Evolutionary conservation across 2,888 invertebrate species (phyloP), one percentile per base, ranked within the genome.

Genomic region (Diadegma fenestrale): DNA sequence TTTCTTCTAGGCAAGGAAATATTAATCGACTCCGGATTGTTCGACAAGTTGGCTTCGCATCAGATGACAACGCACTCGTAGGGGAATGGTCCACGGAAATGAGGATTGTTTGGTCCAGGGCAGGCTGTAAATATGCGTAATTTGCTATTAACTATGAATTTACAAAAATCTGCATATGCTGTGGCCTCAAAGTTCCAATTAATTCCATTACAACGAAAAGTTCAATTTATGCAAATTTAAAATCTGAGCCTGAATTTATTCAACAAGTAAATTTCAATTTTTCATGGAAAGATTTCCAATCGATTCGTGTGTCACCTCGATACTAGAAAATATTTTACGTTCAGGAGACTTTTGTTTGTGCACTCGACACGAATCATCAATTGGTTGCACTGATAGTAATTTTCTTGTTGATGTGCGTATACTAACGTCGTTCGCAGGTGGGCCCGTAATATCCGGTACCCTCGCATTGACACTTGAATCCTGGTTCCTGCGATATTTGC

Each of bases 361-460:
- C 17, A 33, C 63, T 33, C 30, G 30, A 61, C 17, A 61, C 14
- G 10, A 17, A 61, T n/a, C 8, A 10, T n/a, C n/a, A n/a, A 22
- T 22, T 14, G 41, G 37, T 41, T 41, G 10, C 5, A 37, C n/a
- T n/a, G 19, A 30, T 48, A 19, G 14, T n/a, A 19, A 64, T 64
- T 64, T 51, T 41, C 61, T 71, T 43, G 26, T 54, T 51, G 26
- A 66, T 5, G 17, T 7, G 26, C 2, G n/a, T 58, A 33, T 88
- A 90, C 90, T 94, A 94, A 95, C 97, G 96, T 95, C 95, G 95
- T 90, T 96, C 96, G 93, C 97, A 97, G 77, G 95, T 95, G 73
- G 95, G 94, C 0, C 97, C 97, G 90, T 96, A 96, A 92, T 94
- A 97, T 66, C 97, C 97, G n/a, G 97, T 96, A 77, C 96, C 96